Evolutionary conservation across 2,888 invertebrate genomes (phyloP), one percentile per base, ranked within the genome.

Genomic region (Punctoribates punctum): DNA sequence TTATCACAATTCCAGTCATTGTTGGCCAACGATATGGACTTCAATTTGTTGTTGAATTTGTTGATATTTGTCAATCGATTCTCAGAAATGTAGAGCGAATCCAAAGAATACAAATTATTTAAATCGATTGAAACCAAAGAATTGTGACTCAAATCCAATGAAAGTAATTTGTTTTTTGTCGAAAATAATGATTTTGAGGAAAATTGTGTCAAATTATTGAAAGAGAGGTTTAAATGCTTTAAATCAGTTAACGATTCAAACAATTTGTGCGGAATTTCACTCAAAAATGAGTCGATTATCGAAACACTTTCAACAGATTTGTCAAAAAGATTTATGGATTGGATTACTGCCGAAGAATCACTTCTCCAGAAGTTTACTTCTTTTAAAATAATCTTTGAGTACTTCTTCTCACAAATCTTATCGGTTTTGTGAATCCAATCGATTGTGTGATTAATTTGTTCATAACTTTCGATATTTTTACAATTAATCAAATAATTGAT

Each of bases 1-100:
- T 77, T 60, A 62, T 80, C 78, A 75, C 80, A 80, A 23, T 77
- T 72, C 80, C 80, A 80, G 3, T 75, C 74, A 76, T 80, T 80
- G 15, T 65, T 74, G 27, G 20, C 34, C 0, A 77, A 27, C 11
- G 29, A 65, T 27, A 77, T n/a, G 13, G 48, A 20, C 48, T 46
- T 25, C 25, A 57, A 15, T 42, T 38, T 54, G 34, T 57, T 6
- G 25, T 73, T 38, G 34, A 34, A 65, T 25, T 27, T 17, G 38
- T 17, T 27, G 25, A 76, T 48, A 42, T 62, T 73, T 23, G 34
- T 25, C 62, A 76, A 57, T 25, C 29, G 34, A 42, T 76, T 76
- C 15, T 42, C 13, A 5, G 57, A 57, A 17, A 76, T n/a, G 29
- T 23, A 23, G 11, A 76, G 29, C 17, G 25, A 15, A 48, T 34